A percentile compares a stretch with the other conserved stretches of the same genome.
phyloP scores from a whole-genome alignment of 2,888 invertebrate species.

The Hirtodrosophila alboralis region DNA sequence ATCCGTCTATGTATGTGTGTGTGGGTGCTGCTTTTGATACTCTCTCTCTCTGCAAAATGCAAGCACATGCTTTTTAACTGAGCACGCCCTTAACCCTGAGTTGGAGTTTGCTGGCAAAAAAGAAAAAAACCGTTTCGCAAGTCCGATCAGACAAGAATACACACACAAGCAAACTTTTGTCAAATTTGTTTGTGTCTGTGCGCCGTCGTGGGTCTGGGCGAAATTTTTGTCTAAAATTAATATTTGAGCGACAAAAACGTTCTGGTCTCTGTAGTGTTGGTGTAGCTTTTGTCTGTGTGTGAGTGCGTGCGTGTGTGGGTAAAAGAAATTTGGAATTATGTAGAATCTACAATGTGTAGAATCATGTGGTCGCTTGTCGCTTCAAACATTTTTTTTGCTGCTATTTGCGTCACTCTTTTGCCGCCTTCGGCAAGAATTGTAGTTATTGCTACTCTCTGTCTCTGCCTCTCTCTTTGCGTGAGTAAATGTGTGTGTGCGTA shows the following conservation, averaged over 20 bases:
- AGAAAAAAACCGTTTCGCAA: conserved; percentile 33
- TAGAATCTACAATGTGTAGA: conserved; percentile 53
- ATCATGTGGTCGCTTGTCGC: conserved; percentile 69
- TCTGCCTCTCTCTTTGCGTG: conserved; percentile 31
- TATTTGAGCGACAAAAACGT: conserved; percentile 73
- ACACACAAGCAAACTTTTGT: conserved; percentile 21
- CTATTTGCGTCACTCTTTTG: conserved; percentile 73
- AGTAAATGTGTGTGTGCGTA: conserved; percentile 45
- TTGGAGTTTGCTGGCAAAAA: conserved; percentile 43
- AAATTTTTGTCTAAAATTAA: conserved; percentile 75
- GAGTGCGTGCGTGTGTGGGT: conserved; percentile 37
- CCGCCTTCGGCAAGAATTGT: conserved; percentile 35
- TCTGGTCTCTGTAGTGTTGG: too few relatives aligned
- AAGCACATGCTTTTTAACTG: conserved; percentile 66
- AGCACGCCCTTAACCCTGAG: conserved; percentile 69
- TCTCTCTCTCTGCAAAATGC: conserved; percentile 40
- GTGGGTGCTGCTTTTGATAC: conserved; percentile 42
- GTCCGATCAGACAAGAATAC: conserved; percentile 44
- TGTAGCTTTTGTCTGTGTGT: conserved; percentile 29
- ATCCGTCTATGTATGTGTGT: conserved; percentile 34
- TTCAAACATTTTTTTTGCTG: conserved; percentile 55
- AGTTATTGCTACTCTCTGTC: conserved; percentile 17
- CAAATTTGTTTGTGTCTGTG: conserved; percentile 36
- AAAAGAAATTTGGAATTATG: conserved; percentile 72
- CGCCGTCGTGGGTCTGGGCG: conserved; percentile 57